Conservation (phyloP, 2,888 invertebrate species). For the Athetis lepigone region DNA sequence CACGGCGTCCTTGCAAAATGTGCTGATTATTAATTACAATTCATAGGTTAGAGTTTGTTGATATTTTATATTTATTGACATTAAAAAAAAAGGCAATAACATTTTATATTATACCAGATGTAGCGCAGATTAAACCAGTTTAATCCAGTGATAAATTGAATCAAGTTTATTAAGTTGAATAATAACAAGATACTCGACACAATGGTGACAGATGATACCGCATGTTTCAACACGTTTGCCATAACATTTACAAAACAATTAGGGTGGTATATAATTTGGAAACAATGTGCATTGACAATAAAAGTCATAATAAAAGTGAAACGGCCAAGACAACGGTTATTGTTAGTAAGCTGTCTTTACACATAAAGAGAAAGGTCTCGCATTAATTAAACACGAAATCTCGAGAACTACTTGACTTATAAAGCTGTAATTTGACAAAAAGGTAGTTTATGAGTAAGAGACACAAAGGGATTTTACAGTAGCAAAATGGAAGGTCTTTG, state of each 20-base stretch:
- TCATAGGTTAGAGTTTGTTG: conserved; percentile 30
- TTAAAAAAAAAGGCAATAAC: conserved; percentile 17
- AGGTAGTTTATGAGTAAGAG: neutral
- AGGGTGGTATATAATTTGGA: neutral
- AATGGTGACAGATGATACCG: conserved; percentile 26
- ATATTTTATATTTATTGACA: conserved; percentile 25
- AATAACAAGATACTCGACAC: neutral
- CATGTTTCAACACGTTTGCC: conserved; percentile 21
- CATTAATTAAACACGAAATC: neutral
- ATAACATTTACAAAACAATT: conserved; percentile 11
- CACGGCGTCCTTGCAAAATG: conserved; percentile 30
- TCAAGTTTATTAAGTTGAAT: conserved; percentile 24
- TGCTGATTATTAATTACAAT: conserved; percentile 14
- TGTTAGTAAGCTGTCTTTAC: neutral
- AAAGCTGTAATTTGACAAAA: neutral
- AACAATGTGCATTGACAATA: conserved; percentile 3
- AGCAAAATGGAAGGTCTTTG: no score
- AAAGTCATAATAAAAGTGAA: neutral
- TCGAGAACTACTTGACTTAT: neutral
- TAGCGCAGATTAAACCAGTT: conserved; percentile 25
- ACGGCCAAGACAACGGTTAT: neutral
- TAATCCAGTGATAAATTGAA: conserved; percentile 14
- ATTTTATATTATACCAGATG: conserved; percentile 8
- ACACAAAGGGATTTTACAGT: neutral
- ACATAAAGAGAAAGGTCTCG: neutral